Evolutionary conservation across 2,797 vertebrate species (phyloP).

Genomic region (Megaceryle alcyon): DNA sequence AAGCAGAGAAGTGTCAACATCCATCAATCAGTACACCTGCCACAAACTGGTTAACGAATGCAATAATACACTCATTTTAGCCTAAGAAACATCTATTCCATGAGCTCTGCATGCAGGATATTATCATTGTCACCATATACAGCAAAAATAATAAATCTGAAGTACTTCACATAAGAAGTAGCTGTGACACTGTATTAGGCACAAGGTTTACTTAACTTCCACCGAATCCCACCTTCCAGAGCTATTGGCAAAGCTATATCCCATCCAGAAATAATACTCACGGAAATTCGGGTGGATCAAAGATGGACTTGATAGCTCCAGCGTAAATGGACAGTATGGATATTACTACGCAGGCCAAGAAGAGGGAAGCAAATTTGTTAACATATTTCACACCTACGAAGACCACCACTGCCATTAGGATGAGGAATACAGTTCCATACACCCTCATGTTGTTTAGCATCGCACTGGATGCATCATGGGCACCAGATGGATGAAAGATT

Average conservation of each 20-base stretch:
- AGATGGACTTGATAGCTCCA: constrained; percentile 93
- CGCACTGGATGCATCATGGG: constrained; percentile 84
- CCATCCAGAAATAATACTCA: constrained; percentile 78
- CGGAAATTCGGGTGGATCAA: constrained; percentile 93
- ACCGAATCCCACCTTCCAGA: not conserved
- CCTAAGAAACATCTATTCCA: not conserved
- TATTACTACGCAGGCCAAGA: constrained; percentile 96
- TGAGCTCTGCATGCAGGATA: not conserved
- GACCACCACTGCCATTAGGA: constrained; percentile 94
- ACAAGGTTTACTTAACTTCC: not conserved
- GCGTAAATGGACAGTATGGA: constrained; percentile 98
- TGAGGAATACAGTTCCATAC: constrained; percentile 95
- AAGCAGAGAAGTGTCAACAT: not conserved
- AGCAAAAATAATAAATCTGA: not conserved
- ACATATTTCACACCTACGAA: constrained; percentile 98
- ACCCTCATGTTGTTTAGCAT: constrained; percentile 97
- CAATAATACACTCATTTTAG: not conserved
- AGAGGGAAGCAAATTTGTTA: constrained; percentile 97
- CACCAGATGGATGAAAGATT: constrained; percentile 87
- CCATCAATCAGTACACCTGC: not conserved
- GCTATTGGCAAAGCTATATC: not conserved
- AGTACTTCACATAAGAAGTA: not conserved
- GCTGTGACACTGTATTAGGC: not conserved
- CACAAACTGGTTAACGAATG: not conserved
- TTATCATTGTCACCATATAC: not conserved